Evolutionary conservation across 2,113 vertebrate species (phyloP).

Genomic region (Sprattus sprattus): DNA sequence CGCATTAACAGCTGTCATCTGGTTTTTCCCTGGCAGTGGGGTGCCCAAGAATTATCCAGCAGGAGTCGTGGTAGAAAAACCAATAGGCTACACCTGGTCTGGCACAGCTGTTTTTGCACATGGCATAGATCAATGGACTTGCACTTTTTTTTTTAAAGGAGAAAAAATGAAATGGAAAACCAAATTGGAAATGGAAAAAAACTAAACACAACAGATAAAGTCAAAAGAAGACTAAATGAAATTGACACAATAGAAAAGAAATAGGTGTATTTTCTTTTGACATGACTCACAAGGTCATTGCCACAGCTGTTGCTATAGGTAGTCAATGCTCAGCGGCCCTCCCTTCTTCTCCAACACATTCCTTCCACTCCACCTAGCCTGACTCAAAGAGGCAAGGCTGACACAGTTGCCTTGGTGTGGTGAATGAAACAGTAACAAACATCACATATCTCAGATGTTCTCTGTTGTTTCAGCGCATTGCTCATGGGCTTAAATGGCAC

Average conservation of each 20-base stretch:
- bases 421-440: neutral
- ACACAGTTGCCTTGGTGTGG: neutral
- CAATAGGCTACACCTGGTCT: constrained; percentile 76
- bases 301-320: neutral
- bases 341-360: neutral
- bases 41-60: constrained; percentile 68
- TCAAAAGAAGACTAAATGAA: neutral
- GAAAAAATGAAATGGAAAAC: neutral
- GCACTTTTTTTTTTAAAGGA: constrained; percentile 51
- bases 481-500: neutral
- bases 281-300: neutral
- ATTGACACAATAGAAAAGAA: neutral
- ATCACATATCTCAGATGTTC: neutral
- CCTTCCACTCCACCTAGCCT: neutral
- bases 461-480: neutral
- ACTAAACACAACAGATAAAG: constrained; percentile 27
- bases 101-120: constrained; percentile 74
- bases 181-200: constrained; percentile 34
- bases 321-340: neutral
- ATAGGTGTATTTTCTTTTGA: neutral
- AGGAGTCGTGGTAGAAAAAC: constrained; percentile 80
- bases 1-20: constrained; percentile 82
- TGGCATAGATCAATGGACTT: constrained; percentile 66
- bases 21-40: constrained; percentile 73
- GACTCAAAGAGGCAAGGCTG: neutral